Evolutionary conservation across 2,113 vertebrate genomes (phyloP).

Genomic region (Melierax canorus): DNA sequence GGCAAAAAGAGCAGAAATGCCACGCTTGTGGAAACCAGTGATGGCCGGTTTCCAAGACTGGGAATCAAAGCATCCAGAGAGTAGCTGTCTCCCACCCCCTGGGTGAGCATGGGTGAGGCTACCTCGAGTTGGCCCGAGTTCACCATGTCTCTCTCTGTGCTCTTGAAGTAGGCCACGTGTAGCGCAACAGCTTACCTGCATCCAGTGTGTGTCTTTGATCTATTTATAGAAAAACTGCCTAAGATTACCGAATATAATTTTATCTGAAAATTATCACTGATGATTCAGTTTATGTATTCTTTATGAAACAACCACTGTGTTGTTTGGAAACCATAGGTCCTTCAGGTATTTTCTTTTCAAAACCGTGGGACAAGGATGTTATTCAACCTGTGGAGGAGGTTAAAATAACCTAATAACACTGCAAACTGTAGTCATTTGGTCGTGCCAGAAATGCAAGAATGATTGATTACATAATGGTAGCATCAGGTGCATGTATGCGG

Average conservation of each 20-base stretch:
- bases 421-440: not conserved
- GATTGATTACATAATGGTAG: rapidly evolving
- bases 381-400: not conserved
- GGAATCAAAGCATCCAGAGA: too few relatives aligned
- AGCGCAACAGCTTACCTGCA: not conserved
- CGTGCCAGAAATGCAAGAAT: rapidly evolving
- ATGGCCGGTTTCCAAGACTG: not conserved
- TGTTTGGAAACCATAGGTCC: not conserved
- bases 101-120: not conserved
- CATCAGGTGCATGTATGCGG: rapidly evolving
- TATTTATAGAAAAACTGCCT: not conserved
- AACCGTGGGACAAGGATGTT: not conserved
- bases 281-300: rapidly evolving
- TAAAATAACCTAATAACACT: not conserved
- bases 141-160: not conserved
- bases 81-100: too few relatives aligned
- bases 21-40: not conserved
- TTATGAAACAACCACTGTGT: not conserved
- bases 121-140: not conserved
- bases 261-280: not conserved
- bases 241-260: not conserved
- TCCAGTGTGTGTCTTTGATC: not conserved
- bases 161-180: not conserved
- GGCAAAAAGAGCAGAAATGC: not conserved
- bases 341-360: not conserved